These are phyloP conservation scores for Mormoops blainvillei DNA, from an alignment of 2,113 vertebrate genomes.

Conservation along the genomic window DNA sequence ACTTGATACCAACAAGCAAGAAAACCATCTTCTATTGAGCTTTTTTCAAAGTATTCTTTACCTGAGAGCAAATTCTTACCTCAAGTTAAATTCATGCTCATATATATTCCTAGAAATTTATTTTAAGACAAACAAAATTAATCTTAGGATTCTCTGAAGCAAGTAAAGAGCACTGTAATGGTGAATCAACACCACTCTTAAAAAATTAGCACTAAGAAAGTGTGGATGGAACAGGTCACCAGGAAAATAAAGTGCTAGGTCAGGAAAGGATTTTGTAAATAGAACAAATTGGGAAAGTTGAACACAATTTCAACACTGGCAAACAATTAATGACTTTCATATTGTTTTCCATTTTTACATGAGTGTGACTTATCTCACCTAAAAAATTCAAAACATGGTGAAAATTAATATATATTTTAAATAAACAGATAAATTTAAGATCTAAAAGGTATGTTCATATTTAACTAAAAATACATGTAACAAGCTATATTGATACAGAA, in stretches of 20 bases:
- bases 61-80: not conserved
- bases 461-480: not conserved
- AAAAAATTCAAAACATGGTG: not conserved
- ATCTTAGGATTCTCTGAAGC: not conserved
- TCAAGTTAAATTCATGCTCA: not conserved
- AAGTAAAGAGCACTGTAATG: not conserved
- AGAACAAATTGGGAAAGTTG: not conserved
- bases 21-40: not conserved
- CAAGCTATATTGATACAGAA: not conserved
- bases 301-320: not conserved
- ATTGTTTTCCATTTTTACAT: not conserved
- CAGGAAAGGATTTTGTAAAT: not conserved
- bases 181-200: not conserved
- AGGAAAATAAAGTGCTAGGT: not conserved
- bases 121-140: not conserved
- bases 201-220: not conserved
- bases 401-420: not conserved
- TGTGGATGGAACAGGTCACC: not conserved
- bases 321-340: not conserved
- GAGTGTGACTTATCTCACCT: not conserved
- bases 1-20: not conserved
- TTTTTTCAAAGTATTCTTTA: slow-evolving; percentile 11
- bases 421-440: not conserved
- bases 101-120: not conserved
- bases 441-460: not conserved